A percentile compares a stretch with the other conserved stretches of the same genome.
These are phyloP conservation scores for Temnopleurus reevesii DNA, from an alignment of 53 echinoderm and acorn worm species.

Conservation along the genomic window DNA sequence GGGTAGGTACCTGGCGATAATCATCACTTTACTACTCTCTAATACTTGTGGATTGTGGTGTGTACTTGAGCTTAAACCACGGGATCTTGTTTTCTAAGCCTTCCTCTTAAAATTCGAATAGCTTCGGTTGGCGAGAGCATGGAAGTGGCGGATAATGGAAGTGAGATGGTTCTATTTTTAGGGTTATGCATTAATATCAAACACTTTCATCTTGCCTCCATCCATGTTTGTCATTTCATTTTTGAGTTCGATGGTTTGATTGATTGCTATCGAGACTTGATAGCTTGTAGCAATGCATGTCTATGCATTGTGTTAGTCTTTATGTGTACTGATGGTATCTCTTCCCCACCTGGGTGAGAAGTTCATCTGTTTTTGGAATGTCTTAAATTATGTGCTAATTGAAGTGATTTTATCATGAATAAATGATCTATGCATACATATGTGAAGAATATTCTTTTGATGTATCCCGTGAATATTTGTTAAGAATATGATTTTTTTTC, in stretches of 20 bases:
- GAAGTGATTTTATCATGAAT: neutral
- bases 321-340: neutral
- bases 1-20: neutral
- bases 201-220: neutral
- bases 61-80: neutral
- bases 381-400: neutral
- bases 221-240: neutral
- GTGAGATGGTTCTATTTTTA: neutral
- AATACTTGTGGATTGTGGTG: neutral
- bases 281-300: too few species aligned
- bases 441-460: too few species aligned
- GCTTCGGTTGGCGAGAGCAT: neutral
- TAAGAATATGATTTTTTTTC: too few species aligned
- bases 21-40: neutral
- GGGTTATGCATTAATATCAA: neutral
- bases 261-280: too few species aligned
- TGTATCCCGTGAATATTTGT: too few species aligned
- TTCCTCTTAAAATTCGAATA: neutral
- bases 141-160: neutral
- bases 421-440: too few species aligned
- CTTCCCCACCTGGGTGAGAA: neutral
- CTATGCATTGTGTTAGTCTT: too few species aligned
- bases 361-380: neutral
- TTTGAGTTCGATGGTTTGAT: neutral
- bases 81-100: conserved; percentile 27